A percentile compares a stretch with the other conserved stretches of the same genome.
Conservation (phyloP, 1,140 invertebrate genomes). For the Cotesia vestalis region DNA sequence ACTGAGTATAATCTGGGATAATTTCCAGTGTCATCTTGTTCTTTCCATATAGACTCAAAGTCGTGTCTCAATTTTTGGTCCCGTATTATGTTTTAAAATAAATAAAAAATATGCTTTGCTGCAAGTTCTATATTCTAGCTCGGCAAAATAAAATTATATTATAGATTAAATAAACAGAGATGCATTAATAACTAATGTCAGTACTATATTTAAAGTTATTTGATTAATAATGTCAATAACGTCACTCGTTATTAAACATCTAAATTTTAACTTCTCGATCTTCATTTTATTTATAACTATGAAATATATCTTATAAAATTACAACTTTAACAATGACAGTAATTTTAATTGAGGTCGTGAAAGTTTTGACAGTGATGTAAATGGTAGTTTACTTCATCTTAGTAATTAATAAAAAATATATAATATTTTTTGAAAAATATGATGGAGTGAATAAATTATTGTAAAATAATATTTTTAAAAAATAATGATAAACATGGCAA, state of each 20-base stretch:
- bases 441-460: conserved; percentile 22
- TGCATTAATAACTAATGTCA: background rate
- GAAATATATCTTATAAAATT: conserved; percentile 9
- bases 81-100: too few relatives aligned
- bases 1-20: too few relatives aligned
- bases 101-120: too few relatives aligned
- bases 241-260: conserved; percentile 22
- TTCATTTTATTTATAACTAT: background rate
- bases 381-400: conserved; percentile 36
- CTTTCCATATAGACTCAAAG: too few relatives aligned
- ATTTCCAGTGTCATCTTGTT: too few relatives aligned
- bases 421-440: conserved; percentile 35
- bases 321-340: conserved; percentile 15
- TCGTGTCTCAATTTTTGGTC: too few relatives aligned
- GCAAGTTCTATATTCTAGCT: background rate
- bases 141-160: conserved; percentile 9
- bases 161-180: conserved; percentile 11
- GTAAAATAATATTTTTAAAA: conserved; percentile 7
- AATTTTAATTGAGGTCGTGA: conserved; percentile 22
- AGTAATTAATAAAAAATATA: conserved; percentile 21
- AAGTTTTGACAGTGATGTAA: conserved; percentile 41
- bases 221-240: conserved; percentile 34
- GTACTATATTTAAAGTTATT: conserved; percentile 7
- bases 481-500: conserved; percentile 15
- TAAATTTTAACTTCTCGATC: conserved; percentile 29